Evolutionary conservation across 1,140 invertebrate genomes (phyloP), one percentile per base, ranked within the genome.

Genomic region (Meloidogyne floridensis): DNA sequence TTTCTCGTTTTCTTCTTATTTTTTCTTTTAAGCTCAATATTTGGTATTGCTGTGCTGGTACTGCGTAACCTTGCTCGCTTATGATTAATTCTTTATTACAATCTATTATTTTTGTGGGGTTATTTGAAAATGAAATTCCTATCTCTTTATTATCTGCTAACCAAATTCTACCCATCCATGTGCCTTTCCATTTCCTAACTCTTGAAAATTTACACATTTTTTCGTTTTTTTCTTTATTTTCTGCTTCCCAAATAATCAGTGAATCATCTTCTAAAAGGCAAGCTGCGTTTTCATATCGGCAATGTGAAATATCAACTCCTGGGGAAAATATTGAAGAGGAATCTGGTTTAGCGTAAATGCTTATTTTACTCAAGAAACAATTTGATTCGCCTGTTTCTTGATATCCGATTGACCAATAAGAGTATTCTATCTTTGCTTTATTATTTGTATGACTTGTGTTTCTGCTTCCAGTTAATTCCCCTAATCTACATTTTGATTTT

Each of bases 331-430:
- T 73, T 2, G 10, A 13, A 8, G 10, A 2, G 0, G 10, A 13
- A 11, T n/a, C n/a, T 6, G 72, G 72, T 47, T 73, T 73, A 73
- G 51, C 13, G n/a, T 73, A 73, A 13, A 73, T 73, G 72, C n/a
- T n/a, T 47, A 73, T 9, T 10, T 73, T 47, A 13, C 42, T 73
- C 0, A 73, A 47, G 15, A 73, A 73, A 10, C 72, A 73, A 15
- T 73, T 10, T 2, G 10, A 13, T 8, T 42, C 72, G 3, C 42
- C 13, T 11, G 72, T 11, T 2, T 10, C 51, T n/a, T n/a, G 10
- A 10, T 13, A 73, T 5, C 72, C 72, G 2, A 73, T 15, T 6
- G 42, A 47, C 72, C 72, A 73, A 2, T 73, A 73, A 0, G 72
- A 43, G 2, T 43, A 73, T 73, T 73, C 10, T 47, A n/a, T 4